phyloP scores from a whole-genome alignment of 2,888 invertebrate genomes.

The Arge pagana region DNA sequence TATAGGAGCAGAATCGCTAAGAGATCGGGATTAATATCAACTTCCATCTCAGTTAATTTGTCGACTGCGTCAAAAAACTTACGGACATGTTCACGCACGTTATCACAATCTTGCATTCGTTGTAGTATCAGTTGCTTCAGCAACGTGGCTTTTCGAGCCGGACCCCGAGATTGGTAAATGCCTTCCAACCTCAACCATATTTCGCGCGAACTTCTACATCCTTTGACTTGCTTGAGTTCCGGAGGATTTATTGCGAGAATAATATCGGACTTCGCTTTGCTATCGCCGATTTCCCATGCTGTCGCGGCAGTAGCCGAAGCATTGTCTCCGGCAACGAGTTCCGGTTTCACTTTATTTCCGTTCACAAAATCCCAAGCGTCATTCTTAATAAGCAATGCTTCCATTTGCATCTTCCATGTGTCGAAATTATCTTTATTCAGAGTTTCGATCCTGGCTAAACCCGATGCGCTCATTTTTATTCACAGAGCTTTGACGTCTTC shows the following conservation, averaged over 20 bases:
- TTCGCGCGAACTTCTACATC: background rate
- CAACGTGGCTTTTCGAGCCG: conserved; percentile 28
- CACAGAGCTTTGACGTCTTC: too few species aligned
- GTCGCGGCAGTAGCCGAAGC: background rate
- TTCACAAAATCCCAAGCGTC: conserved; percentile 19
- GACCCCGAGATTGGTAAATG: conserved; percentile 12
- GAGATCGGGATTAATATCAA: conserved; percentile 1
- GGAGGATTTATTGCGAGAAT: background rate
- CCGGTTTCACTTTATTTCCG: conserved; percentile 7
- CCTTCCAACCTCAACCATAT: background rate
- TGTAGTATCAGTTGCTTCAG: conserved; percentile 25
- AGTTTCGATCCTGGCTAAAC: too few species aligned
- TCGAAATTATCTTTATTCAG: too few species aligned
- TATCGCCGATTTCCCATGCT: background rate
- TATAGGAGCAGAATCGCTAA: conserved; percentile 14
- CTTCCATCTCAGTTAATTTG: conserved; percentile 16
- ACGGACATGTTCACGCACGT: conserved; percentile 14
- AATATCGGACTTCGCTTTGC: background rate
- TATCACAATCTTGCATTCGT: conserved; percentile 24
- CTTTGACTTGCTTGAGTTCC: background rate
- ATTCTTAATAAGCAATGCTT: conserved; percentile 24
- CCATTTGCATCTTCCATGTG: too few species aligned
- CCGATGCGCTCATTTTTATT: too few species aligned
- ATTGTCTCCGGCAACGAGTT: background rate
- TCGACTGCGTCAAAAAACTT: conserved; percentile 20